Evolutionary conservation across 2,113 vertebrate genomes (phyloP).

Genomic region (Vidua macroura): DNA sequence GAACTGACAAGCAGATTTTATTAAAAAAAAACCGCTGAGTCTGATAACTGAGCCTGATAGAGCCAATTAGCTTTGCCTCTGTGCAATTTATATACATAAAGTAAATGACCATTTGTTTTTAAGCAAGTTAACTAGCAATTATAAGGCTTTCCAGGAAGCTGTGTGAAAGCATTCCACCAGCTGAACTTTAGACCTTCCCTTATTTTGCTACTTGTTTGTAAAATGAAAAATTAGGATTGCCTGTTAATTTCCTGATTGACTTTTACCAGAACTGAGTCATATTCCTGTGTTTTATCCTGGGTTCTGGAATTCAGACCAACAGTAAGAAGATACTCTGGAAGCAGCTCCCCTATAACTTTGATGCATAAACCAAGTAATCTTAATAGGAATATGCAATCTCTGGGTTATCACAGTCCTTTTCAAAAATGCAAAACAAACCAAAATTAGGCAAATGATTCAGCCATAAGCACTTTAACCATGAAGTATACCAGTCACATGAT

Average conservation of each 20-base stretch:
- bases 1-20: constrained; percentile 35
- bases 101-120: constrained; percentile 51
- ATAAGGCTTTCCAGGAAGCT: constrained; percentile 47
- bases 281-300: background rate
- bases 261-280: constrained; percentile 18
- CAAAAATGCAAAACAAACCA: background rate
- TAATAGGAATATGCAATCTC: background rate
- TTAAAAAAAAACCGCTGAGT: background rate
- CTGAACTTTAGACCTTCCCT: constrained; percentile 52
- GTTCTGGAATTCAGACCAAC: background rate
- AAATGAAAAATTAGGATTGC: constrained; percentile 14
- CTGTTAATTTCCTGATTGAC: constrained; percentile 5
- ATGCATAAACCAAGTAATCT: background rate
- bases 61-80: constrained; percentile 32
- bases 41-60: background rate
- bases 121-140: constrained; percentile 40
- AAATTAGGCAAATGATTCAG: background rate
- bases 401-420: background rate
- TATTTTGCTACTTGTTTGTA: constrained; percentile 23
- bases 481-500: background rate
- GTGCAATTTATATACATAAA: constrained; percentile 31
- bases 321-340: constrained; percentile 4
- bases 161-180: constrained; percentile 14
- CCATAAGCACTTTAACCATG: background rate
- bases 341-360: background rate